Base-by-base conservation (phyloP, 2,888 invertebrate species). In the Encarsia formosa region DNA sequence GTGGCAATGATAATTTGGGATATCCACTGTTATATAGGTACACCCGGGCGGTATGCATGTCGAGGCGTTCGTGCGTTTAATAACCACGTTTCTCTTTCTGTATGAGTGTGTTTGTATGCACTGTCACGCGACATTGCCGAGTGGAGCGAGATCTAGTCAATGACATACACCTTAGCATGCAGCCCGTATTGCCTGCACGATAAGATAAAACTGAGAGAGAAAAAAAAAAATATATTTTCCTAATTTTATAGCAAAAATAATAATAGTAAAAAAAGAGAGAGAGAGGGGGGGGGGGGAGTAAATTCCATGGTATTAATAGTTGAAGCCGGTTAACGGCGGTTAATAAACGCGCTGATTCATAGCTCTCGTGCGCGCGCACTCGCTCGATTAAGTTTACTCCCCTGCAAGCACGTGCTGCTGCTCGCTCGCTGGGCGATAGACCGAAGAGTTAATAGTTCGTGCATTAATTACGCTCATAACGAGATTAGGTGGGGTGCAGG, bases 1-100 rank as follows among this genome's bases (percentile, higher is more conserved):
- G 47, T 15, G 38, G 49, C 42, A 54, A 54, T 47, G 50, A 50
- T 50, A 54, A 52, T 52, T 52, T 24, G 31, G 47, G 19, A 42
- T 53, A 45, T 42, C 47, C 47, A 39, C 31, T 47, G 52, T 43
- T 45, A 5, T n/a, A 29, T 5, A 24, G 34, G 4, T 19, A 22
- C 19, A 20, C 50, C 31, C 42, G 34, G 31, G 15, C 16, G 16
- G 37, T 13, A 39, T 49, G 45, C 52, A 45, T 49, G 48, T 49
- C 54, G 51, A 60, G 54, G 51, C 59, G 49, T 57, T 57, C 59
- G 61, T 54, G 58, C 55, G 57, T 56, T 59, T 56, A 60, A 62
- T 62, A 61, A 62, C 41, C 54, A 53, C 51, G 54, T 56, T 51
- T n/a, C 31, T 11, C 40, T 13, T n/a, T 11, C 5, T 4, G 16